Base-by-base conservation (phyloP, 2,797 vertebrate genomes). In the Macroramphosus scolopax region DNA sequence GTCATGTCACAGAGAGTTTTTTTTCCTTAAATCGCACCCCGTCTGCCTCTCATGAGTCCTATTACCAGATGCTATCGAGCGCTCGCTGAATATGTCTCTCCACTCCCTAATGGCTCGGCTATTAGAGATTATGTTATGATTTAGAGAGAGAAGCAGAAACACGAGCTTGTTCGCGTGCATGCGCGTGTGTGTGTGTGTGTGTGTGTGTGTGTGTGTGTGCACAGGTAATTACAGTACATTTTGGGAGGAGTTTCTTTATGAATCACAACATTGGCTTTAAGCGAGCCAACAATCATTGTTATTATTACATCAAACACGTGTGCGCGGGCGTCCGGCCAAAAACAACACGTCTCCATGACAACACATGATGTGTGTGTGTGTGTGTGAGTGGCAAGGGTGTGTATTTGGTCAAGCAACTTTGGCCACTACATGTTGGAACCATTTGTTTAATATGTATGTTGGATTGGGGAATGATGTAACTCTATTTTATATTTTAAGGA, bases 21-120 rank as follows among this genome's bases (percentile, higher is more conserved):
- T 40, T 55, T 46, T 26, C 10, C 26, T n/a, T 16, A 39, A 51
- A 54, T 60, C 41, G 45, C 36, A 32, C 40, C 25, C 39, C 9
- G 14, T 43, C 43, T 4, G 45, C 20, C 48, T 73, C 70, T 69
- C 61, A 24, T 44, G 76, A 72, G 78, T 71, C 77, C 58, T 59
- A 63, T 76, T 79, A 80, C 63, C 68, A 72, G 80, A 82, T 77
- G 77, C 54, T 80, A 82, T 82, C 71, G 3, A 53, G 50, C 58
- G 16, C 59, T 37, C n/a, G 18, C 56, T 72, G 72, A 78, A 66
- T 30, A 46, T 61, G 60, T 64, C 64, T 48, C 45, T 49, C 43
- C 47, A 8, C 51, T 77, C 66, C 48, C 57, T 74, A 57, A 75
- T 70, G 55, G 44, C 18, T 45, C 36, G 10, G 34, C 65, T 51